Evolutionary conservation across 2,113 vertebrate species (phyloP).

Genomic region (Ceuthmochares aereus): DNA sequence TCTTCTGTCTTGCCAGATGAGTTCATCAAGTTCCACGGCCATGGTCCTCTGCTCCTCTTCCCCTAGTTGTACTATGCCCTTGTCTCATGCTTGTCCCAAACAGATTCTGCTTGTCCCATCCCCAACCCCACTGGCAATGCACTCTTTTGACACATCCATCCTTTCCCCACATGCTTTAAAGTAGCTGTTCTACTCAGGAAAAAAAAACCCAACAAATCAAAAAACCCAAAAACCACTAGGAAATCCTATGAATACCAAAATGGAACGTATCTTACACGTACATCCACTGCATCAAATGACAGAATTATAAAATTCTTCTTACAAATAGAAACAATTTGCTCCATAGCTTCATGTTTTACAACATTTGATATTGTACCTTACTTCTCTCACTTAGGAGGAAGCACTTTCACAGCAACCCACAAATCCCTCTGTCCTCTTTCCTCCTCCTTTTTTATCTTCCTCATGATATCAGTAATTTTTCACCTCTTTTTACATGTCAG

Average conservation of each 20-base stretch:
- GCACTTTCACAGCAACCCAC: not conserved
- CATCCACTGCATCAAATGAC: not conserved
- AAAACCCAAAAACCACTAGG: not conserved
- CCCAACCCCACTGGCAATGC: not conserved
- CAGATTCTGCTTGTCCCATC: not conserved
- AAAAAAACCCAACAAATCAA: not conserved
- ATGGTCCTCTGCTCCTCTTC: not conserved
- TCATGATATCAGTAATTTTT: not conserved
- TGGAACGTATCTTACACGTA: not conserved
- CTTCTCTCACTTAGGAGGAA: not conserved
- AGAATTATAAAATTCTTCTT: not conserved
- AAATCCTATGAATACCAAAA: not conserved
- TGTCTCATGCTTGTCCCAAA: not conserved
- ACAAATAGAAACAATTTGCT: not conserved
- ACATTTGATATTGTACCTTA: not conserved
- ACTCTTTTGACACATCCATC: accelerated
- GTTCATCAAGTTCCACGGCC: not conserved
- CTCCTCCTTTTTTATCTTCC: not conserved
- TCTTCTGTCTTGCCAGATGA: not conserved
- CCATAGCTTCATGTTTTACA: not conserved
- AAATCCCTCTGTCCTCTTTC: not conserved
- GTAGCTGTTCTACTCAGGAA: not conserved
- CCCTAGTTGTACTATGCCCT: not conserved
- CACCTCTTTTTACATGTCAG: not conserved
- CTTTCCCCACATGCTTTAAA: not conserved